phyloP scores from a whole-genome alignment of 35 echinoderm and acorn worm species.

The Diadema setosum region DNA sequence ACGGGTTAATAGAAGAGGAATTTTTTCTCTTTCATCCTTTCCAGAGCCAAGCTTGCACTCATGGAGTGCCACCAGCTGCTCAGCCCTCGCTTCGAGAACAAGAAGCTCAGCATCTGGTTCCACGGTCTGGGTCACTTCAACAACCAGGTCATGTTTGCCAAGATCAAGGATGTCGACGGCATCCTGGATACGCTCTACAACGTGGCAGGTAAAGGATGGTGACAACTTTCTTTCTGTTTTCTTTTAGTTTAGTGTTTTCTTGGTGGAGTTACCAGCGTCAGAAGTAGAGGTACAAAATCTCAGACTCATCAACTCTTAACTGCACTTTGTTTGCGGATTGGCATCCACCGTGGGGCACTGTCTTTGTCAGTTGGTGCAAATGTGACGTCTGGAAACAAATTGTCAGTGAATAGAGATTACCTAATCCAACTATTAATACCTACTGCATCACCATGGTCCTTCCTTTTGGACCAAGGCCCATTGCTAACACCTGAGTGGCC shows the following conservation, averaged over 20 bases:
- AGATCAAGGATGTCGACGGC: conserved; percentile 74
- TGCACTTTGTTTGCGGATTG: too few relatives aligned
- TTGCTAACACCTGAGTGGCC: too few relatives aligned
- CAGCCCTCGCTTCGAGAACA: conserved; percentile 46
- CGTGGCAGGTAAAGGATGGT: conserved; percentile 71
- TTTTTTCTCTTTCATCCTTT: conserved; percentile 4
- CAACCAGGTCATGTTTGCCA: conserved; percentile 99
- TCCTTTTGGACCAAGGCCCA: too few relatives aligned
- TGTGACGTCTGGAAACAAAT: too few relatives aligned
- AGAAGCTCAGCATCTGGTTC: conserved; percentile 71
- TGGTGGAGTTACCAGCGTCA: not conserved
- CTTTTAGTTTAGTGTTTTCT: not conserved
- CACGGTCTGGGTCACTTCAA: conserved; percentile 95
- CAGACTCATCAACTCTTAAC: too few relatives aligned
- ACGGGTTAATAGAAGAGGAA: too few relatives aligned
- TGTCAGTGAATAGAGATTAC: too few relatives aligned
- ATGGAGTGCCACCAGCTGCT: conserved; percentile 74
- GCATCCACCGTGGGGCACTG: too few relatives aligned
- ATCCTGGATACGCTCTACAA: conserved; percentile 81
- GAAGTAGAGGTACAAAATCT: too few relatives aligned
- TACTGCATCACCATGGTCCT: too few relatives aligned
- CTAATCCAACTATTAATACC: too few relatives aligned
- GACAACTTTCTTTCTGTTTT: not conserved
- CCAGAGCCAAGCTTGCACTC: conserved; percentile 92
- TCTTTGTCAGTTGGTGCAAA: too few relatives aligned